A percentile compares a stretch with the other conserved stretches of the same genome.
phyloP scores from a whole-genome alignment of 2,113 vertebrate species.

The Myotis lucifugus region DNA sequence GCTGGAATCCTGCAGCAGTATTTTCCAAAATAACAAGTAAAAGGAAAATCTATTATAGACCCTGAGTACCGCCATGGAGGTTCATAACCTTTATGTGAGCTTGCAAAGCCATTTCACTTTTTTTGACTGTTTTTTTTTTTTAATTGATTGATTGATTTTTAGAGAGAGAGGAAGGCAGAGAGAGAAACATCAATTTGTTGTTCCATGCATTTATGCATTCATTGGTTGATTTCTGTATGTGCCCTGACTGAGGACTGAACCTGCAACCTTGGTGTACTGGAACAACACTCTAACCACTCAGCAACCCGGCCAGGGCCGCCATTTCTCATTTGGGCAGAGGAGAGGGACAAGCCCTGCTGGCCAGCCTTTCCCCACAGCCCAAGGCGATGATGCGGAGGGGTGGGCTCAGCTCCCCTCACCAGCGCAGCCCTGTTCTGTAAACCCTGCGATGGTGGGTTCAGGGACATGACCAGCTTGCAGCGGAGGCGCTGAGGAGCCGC shows the following conservation, averaged over 20 bases:
- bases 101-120: background rate
- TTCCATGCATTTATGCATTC: background rate
- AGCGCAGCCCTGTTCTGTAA: background rate
- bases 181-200: background rate
- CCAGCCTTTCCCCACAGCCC: background rate
- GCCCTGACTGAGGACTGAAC: background rate
- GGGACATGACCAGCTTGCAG: background rate
- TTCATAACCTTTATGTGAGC: background rate
- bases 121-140: too few species aligned
- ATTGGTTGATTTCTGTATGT: background rate
- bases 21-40: conserved; percentile 58
- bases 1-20: conserved; percentile 8
- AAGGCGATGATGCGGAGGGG: too few species aligned
- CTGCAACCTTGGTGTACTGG: background rate
- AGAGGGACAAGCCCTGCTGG: background rate
- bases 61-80: background rate
- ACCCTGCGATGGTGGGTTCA: background rate
- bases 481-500: background rate
- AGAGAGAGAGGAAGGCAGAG: background rate
- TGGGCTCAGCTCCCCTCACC: background rate
- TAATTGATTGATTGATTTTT: background rate
- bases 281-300: background rate
- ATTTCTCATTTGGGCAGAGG: background rate
- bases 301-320: background rate
- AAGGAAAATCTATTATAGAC: background rate